A percentile compares a stretch with the other conserved stretches of the same genome.
Evolutionary conservation across 2,113 vertebrate species (phyloP).

Genomic region (Campylomormyrus tamandua): DNA sequence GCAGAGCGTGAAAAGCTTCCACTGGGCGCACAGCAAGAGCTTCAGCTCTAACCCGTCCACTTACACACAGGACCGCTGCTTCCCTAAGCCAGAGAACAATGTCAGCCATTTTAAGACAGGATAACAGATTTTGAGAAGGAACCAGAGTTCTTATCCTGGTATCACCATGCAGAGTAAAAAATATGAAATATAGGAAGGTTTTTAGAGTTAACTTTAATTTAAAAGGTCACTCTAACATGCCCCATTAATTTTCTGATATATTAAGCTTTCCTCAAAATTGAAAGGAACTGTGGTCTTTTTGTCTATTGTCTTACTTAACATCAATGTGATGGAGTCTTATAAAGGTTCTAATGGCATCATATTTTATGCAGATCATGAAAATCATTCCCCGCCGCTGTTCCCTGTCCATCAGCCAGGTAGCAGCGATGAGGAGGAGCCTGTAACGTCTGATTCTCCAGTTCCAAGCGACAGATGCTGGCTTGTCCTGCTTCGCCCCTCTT

Average conservation of each 20-base stretch:
- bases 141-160: background rate
- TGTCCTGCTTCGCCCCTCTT: background rate
- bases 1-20: background rate
- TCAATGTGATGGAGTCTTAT: background rate
- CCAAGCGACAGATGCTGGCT: background rate
- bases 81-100: background rate
- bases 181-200: background rate
- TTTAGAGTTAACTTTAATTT: background rate
- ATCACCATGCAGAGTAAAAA: background rate
- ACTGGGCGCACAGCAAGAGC: background rate
- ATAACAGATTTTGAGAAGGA: background rate
- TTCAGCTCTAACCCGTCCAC: background rate
- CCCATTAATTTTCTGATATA: background rate
- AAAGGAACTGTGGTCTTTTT: background rate
- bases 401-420: background rate
- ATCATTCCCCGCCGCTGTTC: background rate
- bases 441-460: background rate
- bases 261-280: background rate
- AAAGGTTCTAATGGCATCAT: background rate
- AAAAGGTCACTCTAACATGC: background rate
- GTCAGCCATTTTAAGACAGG: background rate
- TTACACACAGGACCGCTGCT: background rate
- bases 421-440: background rate
- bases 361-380: background rate
- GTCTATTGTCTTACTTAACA: background rate